A percentile compares a stretch with the other conserved stretches of the same genome.
These are phyloP conservation scores for Betta splendens DNA, from an alignment of 2,797 vertebrate genomes.

Conservation along the genomic window DNA sequence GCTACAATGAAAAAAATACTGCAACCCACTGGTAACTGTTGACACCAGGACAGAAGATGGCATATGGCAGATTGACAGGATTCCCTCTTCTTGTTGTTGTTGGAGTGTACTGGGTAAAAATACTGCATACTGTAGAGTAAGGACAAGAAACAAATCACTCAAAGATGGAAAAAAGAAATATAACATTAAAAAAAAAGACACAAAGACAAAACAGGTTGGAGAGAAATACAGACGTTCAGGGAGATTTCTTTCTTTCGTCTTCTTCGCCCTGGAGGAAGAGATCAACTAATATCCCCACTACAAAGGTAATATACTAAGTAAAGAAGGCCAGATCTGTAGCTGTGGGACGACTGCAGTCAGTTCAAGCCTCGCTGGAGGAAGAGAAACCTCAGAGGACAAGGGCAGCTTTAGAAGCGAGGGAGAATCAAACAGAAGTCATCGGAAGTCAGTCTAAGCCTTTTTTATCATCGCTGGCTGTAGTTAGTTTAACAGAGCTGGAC, in stretches of 20 bases:
- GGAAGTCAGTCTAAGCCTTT: constrained; percentile 23
- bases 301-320: constrained; percentile 69
- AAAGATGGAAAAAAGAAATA: constrained; percentile 46
- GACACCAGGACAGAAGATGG: constrained; percentile 79
- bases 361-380: constrained; percentile 34
- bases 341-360: constrained; percentile 40
- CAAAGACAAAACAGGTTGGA: constrained; percentile 39
- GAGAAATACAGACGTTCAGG: constrained; percentile 34
- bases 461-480: constrained; percentile 35
- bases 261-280: constrained; percentile 34
- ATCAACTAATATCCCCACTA: constrained; percentile 69
- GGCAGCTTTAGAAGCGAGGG: constrained; percentile 24
- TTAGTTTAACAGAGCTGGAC: constrained; percentile 49
- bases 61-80: constrained; percentile 72
- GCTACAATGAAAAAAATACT: constrained; percentile 86
- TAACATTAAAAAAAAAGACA: constrained; percentile 22
- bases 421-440: constrained; percentile 50
- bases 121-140: constrained; percentile 69
- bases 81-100: constrained; percentile 72
- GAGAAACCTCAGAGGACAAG: constrained; percentile 29
- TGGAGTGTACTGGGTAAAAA: constrained; percentile 61
- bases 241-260: constrained; percentile 46
- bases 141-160: constrained; percentile 66
- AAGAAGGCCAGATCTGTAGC: constrained; percentile 73
- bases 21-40: constrained; percentile 80